These are phyloP conservation scores for Oreochromis tanganicae DNA, from an alignment of 2,113 vertebrate species.

Conservation along the genomic window DNA sequence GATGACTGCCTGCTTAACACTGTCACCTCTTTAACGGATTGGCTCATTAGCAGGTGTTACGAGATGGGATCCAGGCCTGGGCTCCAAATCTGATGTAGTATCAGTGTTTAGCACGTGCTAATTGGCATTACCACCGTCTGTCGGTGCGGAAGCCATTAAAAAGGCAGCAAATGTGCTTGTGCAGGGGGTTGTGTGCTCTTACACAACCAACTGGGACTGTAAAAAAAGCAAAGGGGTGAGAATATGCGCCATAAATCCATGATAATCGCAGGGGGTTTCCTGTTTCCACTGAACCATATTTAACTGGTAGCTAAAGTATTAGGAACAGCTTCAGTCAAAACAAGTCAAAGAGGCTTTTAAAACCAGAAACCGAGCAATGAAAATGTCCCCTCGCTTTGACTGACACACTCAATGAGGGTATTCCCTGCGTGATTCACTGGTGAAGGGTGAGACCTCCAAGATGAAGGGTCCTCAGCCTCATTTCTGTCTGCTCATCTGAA, in stretches of 20 bases:
- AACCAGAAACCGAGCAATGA: neutral
- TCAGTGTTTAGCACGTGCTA: conserved; percentile 64
- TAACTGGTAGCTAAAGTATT: conserved; percentile 18
- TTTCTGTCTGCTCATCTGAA: conserved; percentile 35
- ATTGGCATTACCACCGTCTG: conserved; percentile 55
- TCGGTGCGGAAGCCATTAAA: conserved; percentile 49
- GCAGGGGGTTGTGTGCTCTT: neutral
- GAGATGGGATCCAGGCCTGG: conserved; percentile 51
- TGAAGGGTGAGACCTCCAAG: neutral
- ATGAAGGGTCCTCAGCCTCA: neutral
- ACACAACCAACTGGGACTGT: conserved; percentile 18
- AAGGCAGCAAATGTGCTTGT: neutral
- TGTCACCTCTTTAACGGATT: conserved; percentile 22
- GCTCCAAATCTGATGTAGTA: conserved; percentile 35
- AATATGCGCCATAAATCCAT: conserved; percentile 37
- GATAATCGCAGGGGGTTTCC: conserved; percentile 49
- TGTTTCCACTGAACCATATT: conserved; percentile 27
- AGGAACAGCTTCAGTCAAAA: conserved; percentile 24
- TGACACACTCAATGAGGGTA: conserved; percentile 28
- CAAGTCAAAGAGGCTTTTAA: conserved; percentile 17
- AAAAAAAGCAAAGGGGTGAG: conserved; percentile 20
- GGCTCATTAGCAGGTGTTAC: conserved; percentile 73
- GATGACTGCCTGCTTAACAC: conserved; percentile 22
- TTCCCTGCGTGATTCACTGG: conserved; percentile 6
- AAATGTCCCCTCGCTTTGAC: conserved; percentile 20